These are phyloP conservation scores for Notocelia uddmanniana DNA, from an alignment of 2,888 invertebrate species.

Conservation along the genomic window DNA sequence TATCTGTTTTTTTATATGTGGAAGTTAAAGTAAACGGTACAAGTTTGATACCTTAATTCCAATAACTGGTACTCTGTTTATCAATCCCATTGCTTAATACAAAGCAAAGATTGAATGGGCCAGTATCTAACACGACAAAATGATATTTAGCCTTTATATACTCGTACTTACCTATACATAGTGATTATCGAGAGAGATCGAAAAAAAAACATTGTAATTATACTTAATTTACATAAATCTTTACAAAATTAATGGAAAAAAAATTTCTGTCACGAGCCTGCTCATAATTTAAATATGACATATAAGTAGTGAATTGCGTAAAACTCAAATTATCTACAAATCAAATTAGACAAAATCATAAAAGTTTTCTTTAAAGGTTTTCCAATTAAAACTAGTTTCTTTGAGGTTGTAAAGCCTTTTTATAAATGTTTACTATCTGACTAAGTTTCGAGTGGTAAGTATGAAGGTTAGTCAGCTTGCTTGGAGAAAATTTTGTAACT, in stretches of 20 bases:
- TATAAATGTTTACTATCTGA: background rate
- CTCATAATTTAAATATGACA: background rate
- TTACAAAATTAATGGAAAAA: too few relatives aligned
- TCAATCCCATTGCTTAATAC: too few relatives aligned
- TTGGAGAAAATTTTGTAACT: background rate
- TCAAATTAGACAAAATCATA: slow-evolving; percentile 4
- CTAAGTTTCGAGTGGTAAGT: background rate
- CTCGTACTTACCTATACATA: too few relatives aligned
- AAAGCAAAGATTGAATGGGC: too few relatives aligned
- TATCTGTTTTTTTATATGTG: background rate
- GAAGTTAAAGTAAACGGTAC: background rate
- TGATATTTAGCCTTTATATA: too few relatives aligned
- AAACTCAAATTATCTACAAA: background rate
- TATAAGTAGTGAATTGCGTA: background rate
- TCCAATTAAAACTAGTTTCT: slow-evolving; percentile 17
- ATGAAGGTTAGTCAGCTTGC: background rate
- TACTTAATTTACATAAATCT: too few relatives aligned
- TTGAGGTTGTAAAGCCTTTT: background rate
- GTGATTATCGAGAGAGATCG: too few relatives aligned
- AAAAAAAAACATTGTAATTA: too few relatives aligned
- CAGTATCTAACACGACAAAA: too few relatives aligned
- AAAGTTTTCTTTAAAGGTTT: slow-evolving; percentile 2
- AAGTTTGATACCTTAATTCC: too few relatives aligned
- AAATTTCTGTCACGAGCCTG: too few relatives aligned
- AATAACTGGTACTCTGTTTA: too few relatives aligned